phyloP scores from a whole-genome alignment of 2,113 vertebrate genomes.

The Laticauda colubrina region DNA sequence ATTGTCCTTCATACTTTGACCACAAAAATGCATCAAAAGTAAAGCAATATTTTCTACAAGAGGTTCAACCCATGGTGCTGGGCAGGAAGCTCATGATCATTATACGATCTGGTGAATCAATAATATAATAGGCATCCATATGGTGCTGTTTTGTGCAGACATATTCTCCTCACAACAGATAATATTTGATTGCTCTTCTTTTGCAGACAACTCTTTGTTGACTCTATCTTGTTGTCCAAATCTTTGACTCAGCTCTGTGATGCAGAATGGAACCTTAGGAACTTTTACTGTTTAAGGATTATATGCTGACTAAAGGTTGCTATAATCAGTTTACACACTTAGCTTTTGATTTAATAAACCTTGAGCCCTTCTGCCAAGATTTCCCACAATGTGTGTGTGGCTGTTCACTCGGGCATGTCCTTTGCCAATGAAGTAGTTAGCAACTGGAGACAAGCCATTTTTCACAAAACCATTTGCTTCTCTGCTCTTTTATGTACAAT shows the following conservation, averaged over 20 bases:
- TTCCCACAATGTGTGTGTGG: slow-evolving; percentile 15
- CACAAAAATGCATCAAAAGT: neutral
- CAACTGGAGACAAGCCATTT: slow-evolving; percentile 26
- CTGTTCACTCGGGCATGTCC: neutral
- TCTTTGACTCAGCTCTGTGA: neutral
- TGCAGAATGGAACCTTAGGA: slow-evolving; percentile 5
- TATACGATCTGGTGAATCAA: neutral
- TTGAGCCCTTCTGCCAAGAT: slow-evolving; percentile 10
- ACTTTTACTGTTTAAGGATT: slow-evolving; percentile 21
- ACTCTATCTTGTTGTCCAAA: neutral
- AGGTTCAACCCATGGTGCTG: neutral
- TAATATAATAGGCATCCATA: neutral
- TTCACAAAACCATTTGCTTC: neutral
- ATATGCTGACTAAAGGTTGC: slow-evolving; percentile 2
- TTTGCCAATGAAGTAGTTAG: slow-evolving; percentile 27
- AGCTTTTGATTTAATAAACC: slow-evolving; percentile 37
- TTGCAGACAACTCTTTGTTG: slow-evolving; percentile 1
- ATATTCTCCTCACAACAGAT: neutral
- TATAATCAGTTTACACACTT: slow-evolving; percentile 19
- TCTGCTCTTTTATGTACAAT: slow-evolving; percentile 24
- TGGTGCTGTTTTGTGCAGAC: neutral
- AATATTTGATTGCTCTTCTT: neutral
- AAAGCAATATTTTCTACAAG: neutral
- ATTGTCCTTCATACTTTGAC: neutral
- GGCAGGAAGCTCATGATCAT: too few relatives aligned